Base-by-base conservation (phyloP, 2,113 vertebrate genomes). In the Coptodon rendalli region DNA sequence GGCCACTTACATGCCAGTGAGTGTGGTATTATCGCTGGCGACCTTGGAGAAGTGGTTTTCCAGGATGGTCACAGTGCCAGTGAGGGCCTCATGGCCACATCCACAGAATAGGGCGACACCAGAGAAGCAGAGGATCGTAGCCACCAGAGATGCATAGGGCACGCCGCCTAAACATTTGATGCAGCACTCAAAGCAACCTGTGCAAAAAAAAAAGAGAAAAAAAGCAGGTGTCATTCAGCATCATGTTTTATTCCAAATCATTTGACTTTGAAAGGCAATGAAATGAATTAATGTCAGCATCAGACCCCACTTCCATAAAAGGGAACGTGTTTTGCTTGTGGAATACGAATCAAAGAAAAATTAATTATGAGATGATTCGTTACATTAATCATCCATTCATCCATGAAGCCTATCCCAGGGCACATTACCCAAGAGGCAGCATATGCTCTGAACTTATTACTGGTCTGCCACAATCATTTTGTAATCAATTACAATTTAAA, bases 111-210 rank as follows among this genome's bases (percentile, higher is more conserved):
- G 94, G 10, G 99, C 98, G 1, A 99, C 98, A 27, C 99, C 99
- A 1, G 97, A 99, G 96, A 99, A 99, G 96, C 99, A 99, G 87
- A 99, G 96, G 95, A 99, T 99, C 56, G 99, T 99, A 87, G 99
- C 99, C 94, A 99, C 97, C 85, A 99, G 97, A 2, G 99, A 99
- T 61, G 99, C 98, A 5, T 99, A 99, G 52, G 99, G 99, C 90
- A 99, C 98, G 48, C 99, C 99, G 80, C 98, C 99, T 95, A 99
- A 96, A 96, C 99, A 99, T 96, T 98, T 98, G 95, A 99, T 99
- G 96, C 99, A 99, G 97, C 99, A 99, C 95, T 99, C 98, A 86
- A 99, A 99, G 95, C 99, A 99, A 96, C 99, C 99, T 99, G 96
- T 56, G 92, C 27, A 89, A 38, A 90, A 38, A 88, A 82, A 29